Evolutionary conservation across 2,888 invertebrate species (phyloP).

Genomic region (Anthophora plumipes): DNA sequence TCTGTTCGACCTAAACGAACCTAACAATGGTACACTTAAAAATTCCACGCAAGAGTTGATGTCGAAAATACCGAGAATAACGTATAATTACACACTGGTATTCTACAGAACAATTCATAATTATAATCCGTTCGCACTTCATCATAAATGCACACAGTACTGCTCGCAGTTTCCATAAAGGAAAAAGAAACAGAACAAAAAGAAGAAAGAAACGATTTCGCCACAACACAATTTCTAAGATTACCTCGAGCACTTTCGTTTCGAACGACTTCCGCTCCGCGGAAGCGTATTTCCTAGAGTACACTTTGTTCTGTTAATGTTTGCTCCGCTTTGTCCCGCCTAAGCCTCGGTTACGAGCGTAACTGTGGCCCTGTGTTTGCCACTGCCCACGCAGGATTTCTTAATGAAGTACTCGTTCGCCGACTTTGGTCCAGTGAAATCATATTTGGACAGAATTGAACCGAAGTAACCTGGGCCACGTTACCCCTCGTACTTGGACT

Average conservation of each 20-base stretch:
- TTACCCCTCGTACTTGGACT: slow-evolving; percentile 23
- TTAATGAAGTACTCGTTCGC: slow-evolving; percentile 66
- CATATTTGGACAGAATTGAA: slow-evolving; percentile 65
- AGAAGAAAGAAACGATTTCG: background rate
- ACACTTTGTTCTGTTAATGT: slow-evolving; percentile 36
- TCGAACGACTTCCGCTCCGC: slow-evolving; percentile 12
- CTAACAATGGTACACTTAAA: too few species aligned
- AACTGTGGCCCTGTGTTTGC: slow-evolving; percentile 11
- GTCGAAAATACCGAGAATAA: too few species aligned
- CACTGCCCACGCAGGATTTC: slow-evolving; percentile 67
- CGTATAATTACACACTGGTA: too few species aligned
- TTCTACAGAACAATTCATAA: background rate
- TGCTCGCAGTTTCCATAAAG: background rate
- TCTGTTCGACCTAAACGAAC: too few species aligned
- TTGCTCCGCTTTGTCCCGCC: slow-evolving; percentile 3
- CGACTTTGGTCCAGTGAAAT: slow-evolving; percentile 62
- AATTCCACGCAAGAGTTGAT: too few species aligned
- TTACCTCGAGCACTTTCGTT: slow-evolving; percentile 14
- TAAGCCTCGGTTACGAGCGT: slow-evolving; percentile 18
- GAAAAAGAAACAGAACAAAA: too few species aligned
- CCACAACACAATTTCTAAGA: slow-evolving; percentile 7
- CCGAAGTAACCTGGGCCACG: slow-evolving; percentile 14
- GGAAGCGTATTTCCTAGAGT: slow-evolving; percentile 23
- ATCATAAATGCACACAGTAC: background rate
- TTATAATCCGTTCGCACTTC: background rate